Evolutionary conservation across 2,113 vertebrate genomes (phyloP), one percentile per base, ranked within the genome.

Genomic region (Polypterus senegalus): DNA sequence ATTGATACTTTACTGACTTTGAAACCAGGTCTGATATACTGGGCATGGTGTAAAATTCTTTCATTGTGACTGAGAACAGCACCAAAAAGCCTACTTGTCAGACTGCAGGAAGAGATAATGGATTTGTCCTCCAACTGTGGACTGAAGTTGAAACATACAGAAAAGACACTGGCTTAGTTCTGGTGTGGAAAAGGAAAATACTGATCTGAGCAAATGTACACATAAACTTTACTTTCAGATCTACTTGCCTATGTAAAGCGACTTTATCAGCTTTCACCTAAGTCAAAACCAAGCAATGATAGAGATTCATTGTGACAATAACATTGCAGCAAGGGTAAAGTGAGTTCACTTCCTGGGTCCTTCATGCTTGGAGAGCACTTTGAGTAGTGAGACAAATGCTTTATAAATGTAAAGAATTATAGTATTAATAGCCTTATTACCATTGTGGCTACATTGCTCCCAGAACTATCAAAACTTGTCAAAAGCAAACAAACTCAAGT

Each of bases 21-120:
- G 73, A 71, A 59, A 64, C 56, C 49, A 65, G 64, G 47, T 73
- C 63, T 66, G 63, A 72, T 64, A 55, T 65, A 62, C 56, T 63
- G 53, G 63, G 72, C 59, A 47, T 10, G 65, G 53, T 62, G 58
- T 63, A 59, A 54, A 70, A 66, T 54, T 44, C 51, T 51, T 63
- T 61, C 10, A 71, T 48, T 56, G 62, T 54, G 49, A 45, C 45
- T 54, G 44, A 66, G 46, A 70, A 53, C 51, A 66, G 65, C 63
- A 65, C 51, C 63, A 57, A 11, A 11, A 57, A 44, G 27, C 4
- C 46, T 57, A 11, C 5, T 57, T 46, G 6, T 11, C 10, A 44
- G 44, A 64, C 59, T 61, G 64, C 56, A 49, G 52, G 70, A 59
- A 65, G 27, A 70, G 65, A 56, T 71, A 70, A 67, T 73, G 70